phyloP scores from a whole-genome alignment of 1,140 invertebrate species.

The Lepidurus couesii region DNA sequence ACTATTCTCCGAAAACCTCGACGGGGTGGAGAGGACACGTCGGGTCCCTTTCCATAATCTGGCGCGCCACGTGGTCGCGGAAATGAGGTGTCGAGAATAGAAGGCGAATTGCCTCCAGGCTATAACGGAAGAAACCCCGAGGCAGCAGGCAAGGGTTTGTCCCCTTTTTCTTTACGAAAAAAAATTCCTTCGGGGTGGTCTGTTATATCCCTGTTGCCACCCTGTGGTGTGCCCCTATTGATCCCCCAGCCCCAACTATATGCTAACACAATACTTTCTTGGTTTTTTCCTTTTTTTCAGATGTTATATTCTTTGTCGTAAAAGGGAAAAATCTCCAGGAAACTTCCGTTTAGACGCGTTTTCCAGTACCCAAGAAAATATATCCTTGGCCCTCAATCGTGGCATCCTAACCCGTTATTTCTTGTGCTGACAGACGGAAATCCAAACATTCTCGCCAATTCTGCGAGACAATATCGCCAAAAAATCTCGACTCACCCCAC shows the following conservation, averaged over 20 bases:
- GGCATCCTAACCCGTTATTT: not conserved
- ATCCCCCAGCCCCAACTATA: not conserved
- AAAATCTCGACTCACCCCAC: not conserved
- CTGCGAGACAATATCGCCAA: not conserved
- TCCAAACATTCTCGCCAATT: not conserved
- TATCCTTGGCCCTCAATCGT: not conserved
- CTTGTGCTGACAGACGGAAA: not conserved
- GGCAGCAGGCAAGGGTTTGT: not conserved
- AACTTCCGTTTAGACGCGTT: not conserved
- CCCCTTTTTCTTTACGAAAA: not conserved
- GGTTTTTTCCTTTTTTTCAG: not conserved
- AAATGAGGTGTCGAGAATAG: not conserved
- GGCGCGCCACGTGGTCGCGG: not conserved
- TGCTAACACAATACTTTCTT: not conserved
- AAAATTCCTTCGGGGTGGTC: not conserved
- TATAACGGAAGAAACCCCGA: conserved; percentile 6
- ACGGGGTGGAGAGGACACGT: not conserved
- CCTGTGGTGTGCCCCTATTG: conserved; percentile 17
- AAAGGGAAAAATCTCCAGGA: not conserved
- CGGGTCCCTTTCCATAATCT: not conserved
- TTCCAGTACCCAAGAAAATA: not conserved
- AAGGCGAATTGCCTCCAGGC: not conserved
- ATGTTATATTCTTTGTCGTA: not conserved
- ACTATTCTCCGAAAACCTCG: not conserved
- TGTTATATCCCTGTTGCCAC: conserved; percentile 16